Evolutionary conservation across 2,797 vertebrate species (phyloP).

Genomic region (Avahi laniger): DNA sequence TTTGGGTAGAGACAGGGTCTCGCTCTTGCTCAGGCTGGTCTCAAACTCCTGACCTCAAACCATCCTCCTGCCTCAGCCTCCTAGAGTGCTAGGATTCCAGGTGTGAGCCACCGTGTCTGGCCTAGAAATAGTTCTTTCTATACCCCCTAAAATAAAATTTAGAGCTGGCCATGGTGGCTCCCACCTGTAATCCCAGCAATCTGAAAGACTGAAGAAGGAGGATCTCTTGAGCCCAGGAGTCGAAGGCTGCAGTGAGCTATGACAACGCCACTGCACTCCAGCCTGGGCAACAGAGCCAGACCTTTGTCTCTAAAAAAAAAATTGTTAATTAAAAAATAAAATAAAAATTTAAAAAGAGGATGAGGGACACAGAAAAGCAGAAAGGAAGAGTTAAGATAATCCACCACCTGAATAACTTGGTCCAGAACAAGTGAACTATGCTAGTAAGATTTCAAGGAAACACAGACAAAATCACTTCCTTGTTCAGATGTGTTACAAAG

Average conservation of each 20-base stretch:
- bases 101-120: no score
- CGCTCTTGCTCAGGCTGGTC: no score
- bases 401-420: neutral
- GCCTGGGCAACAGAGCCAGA: neutral
- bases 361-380: neutral
- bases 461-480: neutral
- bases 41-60: no score
- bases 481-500: neutral
- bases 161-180: neutral
- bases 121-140: neutral
- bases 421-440: neutral
- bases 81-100: no score
- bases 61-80: no score
- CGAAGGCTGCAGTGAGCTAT: neutral
- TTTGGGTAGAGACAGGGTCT: no score
- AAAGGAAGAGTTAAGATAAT: neutral
- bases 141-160: neutral
- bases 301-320: neutral
- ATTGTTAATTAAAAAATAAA: neutral
- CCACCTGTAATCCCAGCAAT: neutral
- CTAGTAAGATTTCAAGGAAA: conserved; percentile 32
- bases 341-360: neutral
- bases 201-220: neutral
- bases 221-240: neutral
- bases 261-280: neutral